A percentile compares a stretch with the other conserved stretches of the same genome.
phyloP scores from a whole-genome alignment of 2,113 vertebrate species.

The Symphodus melops region DNA sequence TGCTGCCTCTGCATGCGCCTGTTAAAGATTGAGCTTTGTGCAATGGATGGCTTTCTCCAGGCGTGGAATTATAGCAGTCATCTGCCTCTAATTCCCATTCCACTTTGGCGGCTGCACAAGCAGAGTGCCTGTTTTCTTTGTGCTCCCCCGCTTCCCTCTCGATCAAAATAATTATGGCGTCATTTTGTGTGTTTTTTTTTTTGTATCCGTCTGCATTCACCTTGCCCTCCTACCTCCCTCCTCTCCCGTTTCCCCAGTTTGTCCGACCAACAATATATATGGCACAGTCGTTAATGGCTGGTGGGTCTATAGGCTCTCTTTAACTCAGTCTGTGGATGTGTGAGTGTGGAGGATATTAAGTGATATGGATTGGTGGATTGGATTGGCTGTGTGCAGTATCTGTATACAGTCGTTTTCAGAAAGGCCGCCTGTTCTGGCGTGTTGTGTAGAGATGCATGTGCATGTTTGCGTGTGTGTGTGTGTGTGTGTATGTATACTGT shows the following conservation, averaged over 20 bases:
- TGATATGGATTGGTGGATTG: constrained; percentile 52
- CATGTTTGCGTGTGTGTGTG: constrained; percentile 44
- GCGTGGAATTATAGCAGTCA: constrained; percentile 71
- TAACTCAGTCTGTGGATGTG: constrained; percentile 43
- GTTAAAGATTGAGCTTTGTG: constrained; percentile 66
- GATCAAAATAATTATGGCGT: constrained; percentile 72
- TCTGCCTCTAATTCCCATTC: constrained; percentile 71
- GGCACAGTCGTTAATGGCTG: constrained; percentile 73
- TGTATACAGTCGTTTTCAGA: constrained; percentile 77
- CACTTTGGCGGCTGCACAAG: constrained; percentile 55
- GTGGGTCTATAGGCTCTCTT: constrained; percentile 60
- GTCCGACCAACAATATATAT: constrained; percentile 64
- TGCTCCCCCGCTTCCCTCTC: constrained; percentile 51
- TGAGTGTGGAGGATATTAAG: constrained; percentile 9
- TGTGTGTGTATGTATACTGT: constrained; percentile 67
- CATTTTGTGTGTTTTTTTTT: constrained; percentile 27
- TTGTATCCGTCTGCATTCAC: constrained; percentile 57
- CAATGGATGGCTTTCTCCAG: constrained; percentile 67
- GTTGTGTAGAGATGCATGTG: constrained; percentile 54
- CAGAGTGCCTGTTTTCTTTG: constrained; percentile 59
- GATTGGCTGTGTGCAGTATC: constrained; percentile 66
- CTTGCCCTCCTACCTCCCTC: neutral
- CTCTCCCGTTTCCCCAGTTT: constrained; percentile 26
- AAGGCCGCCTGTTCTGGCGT: constrained; percentile 72
- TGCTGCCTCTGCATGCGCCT: constrained; percentile 38